These are phyloP conservation scores for Drosophila longiperda DNA, from an alignment of 2,888 invertebrate genomes.

Conservation along the genomic window DNA sequence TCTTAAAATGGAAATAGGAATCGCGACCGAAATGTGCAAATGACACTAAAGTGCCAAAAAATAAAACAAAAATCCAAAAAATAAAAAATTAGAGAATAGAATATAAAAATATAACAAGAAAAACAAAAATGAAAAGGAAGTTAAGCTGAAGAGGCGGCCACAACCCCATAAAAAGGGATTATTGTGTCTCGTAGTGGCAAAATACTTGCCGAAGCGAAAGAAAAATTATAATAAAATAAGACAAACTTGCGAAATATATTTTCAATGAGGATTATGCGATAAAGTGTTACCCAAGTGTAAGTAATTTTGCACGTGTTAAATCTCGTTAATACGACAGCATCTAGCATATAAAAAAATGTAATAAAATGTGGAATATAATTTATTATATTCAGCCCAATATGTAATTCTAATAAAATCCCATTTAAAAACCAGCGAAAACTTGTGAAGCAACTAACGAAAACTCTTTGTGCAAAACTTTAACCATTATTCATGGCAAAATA, in stretches of 20 bases:
- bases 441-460: constrained; percentile 44
- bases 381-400: constrained; percentile 25
- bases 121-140: constrained; percentile 10
- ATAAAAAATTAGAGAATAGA: constrained; percentile 10
- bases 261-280: constrained; percentile 64
- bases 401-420: constrained; percentile 6
- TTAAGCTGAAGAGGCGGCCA: constrained; percentile 43
- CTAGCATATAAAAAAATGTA: neutral
- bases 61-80: constrained; percentile 1
- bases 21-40: constrained; percentile 36
- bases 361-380: constrained; percentile 25
- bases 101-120: constrained; percentile 17
- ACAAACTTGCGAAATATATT: constrained; percentile 54
- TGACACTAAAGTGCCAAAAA: constrained; percentile 30
- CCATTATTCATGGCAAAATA: constrained; percentile 60
- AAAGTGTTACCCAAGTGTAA: constrained; percentile 66
- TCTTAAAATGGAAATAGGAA: constrained; percentile 59
- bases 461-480: constrained; percentile 59
- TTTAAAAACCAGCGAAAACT: constrained; percentile 27
- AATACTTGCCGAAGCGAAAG: constrained; percentile 11
- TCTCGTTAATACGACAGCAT: constrained; percentile 11
- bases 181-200: constrained; percentile 59
- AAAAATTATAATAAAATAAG: neutral
- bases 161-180: constrained; percentile 68
- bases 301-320: constrained; percentile 66